Base-by-base conservation (phyloP, 2,113 vertebrate species). In the Lycocorax pyrrhopterus region DNA sequence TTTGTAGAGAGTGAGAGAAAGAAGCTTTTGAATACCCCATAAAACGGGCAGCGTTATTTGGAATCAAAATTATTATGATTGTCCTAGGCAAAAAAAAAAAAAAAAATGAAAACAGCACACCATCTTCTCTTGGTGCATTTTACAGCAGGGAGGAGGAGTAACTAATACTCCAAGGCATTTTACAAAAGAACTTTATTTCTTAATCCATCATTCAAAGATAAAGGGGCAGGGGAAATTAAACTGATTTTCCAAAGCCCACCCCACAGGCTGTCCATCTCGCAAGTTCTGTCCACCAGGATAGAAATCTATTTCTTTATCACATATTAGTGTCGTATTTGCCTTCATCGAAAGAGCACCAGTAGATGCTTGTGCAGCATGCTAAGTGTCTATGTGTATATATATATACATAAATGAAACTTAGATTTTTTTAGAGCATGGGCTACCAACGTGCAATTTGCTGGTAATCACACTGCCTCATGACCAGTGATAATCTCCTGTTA, bases 321-420 rank as follows among this genome's bases (percentile, higher is more conserved):
- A 74, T 47, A 32, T n/a, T 71, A 52, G 47, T 39, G 29, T 5
- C 33, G 10, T 8, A 23, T 23, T 64, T 53, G 3, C 16, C 43
- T 16, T n/a, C 23, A 13, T 10, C 30, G 53, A 19, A 29, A 20
- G 30, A 69, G 9, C 39, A 30, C 8, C 32, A 51, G 22, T 43
- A 51, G 21, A 16, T 20, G 27, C n/a, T 33, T 19, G 15, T 39
- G 8, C 16, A 4, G 13, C 1, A 0, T n/a, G 13, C 29, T 49
- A 2, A 6, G 12, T 5, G 9, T 9, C 33, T 41, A 5, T 7
- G 23, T 37, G 30, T 5, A 18, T n/a, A 22, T 12, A 30, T 3
- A 12, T 35, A 19, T 9, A 19, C 17, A 15, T 29, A 35, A 27
- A 41, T 43, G 12, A n/a, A 52, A 25, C 7, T 44, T 18, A 20